A percentile compares a stretch with the other conserved stretches of the same genome.
phyloP scores from a whole-genome alignment of 2,888 invertebrate genomes.

The Nyleta sp. region DNA sequence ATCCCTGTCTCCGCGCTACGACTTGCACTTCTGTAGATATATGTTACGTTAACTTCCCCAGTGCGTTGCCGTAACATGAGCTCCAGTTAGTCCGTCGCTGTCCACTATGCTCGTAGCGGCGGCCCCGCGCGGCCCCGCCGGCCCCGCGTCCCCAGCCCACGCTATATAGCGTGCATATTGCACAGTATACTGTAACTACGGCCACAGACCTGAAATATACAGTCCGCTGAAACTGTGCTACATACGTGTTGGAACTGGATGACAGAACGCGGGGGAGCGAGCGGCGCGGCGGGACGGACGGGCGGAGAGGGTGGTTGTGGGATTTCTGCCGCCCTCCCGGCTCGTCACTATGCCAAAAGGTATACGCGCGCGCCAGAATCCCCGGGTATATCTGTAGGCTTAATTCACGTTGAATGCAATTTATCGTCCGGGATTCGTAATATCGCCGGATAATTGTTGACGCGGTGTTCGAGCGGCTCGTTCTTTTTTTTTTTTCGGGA shows the following conservation, averaged over 20 bases:
- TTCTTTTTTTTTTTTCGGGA: slow-evolving; percentile 1
- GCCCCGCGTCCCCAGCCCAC: slow-evolving; percentile 64
- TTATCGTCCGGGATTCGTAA: slow-evolving; percentile 55
- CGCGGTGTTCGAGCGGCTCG: slow-evolving; percentile 6
- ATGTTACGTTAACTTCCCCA: slow-evolving; percentile 71
- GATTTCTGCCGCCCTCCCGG: slow-evolving; percentile 66
- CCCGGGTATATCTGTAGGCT: slow-evolving; percentile 61
- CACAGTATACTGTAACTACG: slow-evolving; percentile 77
- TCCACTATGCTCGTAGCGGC: slow-evolving; percentile 73
- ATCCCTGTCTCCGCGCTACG: slow-evolving; percentile 59
- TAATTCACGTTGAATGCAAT: slow-evolving; percentile 61
- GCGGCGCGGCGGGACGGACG: slow-evolving; percentile 18
- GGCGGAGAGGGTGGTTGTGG: slow-evolving; percentile 51
- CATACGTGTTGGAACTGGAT: slow-evolving; percentile 60
- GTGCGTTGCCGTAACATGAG: slow-evolving; percentile 77
- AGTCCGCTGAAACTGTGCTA: slow-evolving; percentile 71
- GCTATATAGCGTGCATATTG: slow-evolving; percentile 77
- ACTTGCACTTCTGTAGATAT: slow-evolving; percentile 69
- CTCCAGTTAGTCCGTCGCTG: slow-evolving; percentile 78
- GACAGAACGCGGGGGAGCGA: slow-evolving; percentile 47
- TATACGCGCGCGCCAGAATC: slow-evolving; percentile 65
- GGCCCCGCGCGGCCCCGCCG: slow-evolving; percentile 51
- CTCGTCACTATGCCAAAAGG: slow-evolving; percentile 75
- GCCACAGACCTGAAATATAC: slow-evolving; percentile 79
- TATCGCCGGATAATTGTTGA: slow-evolving; percentile 48